A percentile compares a stretch with the other conserved stretches of the same genome.
phyloP scores from a whole-genome alignment of 2,888 invertebrate genomes.

The Ganaspis brasiliensis region DNA sequence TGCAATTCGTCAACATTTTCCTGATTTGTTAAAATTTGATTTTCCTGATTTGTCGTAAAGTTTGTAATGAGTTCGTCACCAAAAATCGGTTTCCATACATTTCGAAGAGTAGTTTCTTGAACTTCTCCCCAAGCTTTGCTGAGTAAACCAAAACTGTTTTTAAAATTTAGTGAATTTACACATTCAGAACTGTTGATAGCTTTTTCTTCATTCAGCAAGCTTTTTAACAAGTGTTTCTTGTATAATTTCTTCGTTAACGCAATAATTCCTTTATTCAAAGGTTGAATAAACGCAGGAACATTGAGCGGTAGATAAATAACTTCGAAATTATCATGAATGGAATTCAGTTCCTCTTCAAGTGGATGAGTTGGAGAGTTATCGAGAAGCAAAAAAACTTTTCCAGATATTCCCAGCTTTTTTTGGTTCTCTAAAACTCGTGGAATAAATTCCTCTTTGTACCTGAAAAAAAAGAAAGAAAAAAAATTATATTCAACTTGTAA shows the following conservation, averaged over 20 bases:
- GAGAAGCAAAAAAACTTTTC: slow-evolving; percentile 56
- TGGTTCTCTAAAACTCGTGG: slow-evolving; percentile 55
- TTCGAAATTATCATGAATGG: slow-evolving; percentile 52
- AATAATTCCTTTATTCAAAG: slow-evolving; percentile 66
- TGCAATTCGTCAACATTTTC: not conserved
- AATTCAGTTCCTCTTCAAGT: slow-evolving; percentile 50
- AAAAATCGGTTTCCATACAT: slow-evolving; percentile 57
- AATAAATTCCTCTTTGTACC: slow-evolving; percentile 53
- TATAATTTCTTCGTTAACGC: slow-evolving; percentile 63
- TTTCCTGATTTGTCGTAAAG: slow-evolving; percentile 14
- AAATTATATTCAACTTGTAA: too few species aligned
- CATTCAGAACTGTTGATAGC: slow-evolving; percentile 9
- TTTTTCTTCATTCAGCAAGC: slow-evolving; percentile 56
- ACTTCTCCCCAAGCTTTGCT: slow-evolving; percentile 61
- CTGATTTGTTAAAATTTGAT: too few species aligned
- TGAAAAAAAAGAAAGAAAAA: too few species aligned
- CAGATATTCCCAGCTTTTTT: slow-evolving; percentile 30
- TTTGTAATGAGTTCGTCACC: not conserved
- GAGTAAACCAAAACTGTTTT: slow-evolving; percentile 59
- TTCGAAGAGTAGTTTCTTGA: slow-evolving; percentile 50
- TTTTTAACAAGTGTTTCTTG: slow-evolving; percentile 59
- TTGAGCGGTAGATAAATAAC: slow-evolving; percentile 62
- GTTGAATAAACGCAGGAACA: slow-evolving; percentile 63
- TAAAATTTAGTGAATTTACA: slow-evolving; percentile 57
- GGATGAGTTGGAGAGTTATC: slow-evolving; percentile 60